These are phyloP conservation scores for Oryzias melastigma DNA, from an alignment of 2,113 vertebrate species.

Conservation along the genomic window DNA sequence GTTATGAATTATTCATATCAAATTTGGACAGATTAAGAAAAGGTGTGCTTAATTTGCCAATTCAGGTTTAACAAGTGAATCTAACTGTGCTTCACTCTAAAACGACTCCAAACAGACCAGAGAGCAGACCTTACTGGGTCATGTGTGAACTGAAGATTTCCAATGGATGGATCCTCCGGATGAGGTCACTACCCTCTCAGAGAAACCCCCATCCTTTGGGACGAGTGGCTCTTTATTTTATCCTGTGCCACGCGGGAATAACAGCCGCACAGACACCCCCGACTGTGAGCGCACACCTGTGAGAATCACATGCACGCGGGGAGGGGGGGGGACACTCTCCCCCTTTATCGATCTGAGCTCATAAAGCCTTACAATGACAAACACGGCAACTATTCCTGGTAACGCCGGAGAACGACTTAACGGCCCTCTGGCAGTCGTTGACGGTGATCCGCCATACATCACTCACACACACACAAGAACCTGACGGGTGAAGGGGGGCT, in stretches of 20 bases:
- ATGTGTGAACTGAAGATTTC: conserved; percentile 5
- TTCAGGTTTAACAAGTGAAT: background rate
- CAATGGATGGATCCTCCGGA: conserved; percentile 36
- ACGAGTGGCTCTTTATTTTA: conserved; percentile 17
- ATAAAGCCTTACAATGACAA: conserved; percentile 51
- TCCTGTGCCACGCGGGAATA: conserved; percentile 40
- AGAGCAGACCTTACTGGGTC: conserved; percentile 19
- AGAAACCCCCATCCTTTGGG: conserved; percentile 50
- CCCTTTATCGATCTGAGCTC: conserved; percentile 55
- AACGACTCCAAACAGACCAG: background rate
- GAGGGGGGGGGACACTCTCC: conserved; percentile 22
- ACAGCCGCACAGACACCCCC: conserved; percentile 7
- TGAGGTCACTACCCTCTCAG: conserved; percentile 32
- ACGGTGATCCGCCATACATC: conserved; percentile 36
- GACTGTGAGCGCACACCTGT: conserved; percentile 34
- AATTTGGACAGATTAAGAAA: background rate
- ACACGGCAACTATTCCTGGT: conserved; percentile 44
- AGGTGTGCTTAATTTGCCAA: background rate
- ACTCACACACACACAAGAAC: conserved; percentile 10
- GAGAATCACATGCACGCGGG: conserved; percentile 38
- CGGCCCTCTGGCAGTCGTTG: conserved; percentile 23
- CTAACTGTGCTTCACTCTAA: background rate
- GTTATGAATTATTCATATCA: background rate
- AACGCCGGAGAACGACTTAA: conserved; percentile 52
- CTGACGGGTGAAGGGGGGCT: conserved; percentile 10